Evolutionary conservation across 2,797 vertebrate species (phyloP).

Genomic region (Nasua narica): DNA sequence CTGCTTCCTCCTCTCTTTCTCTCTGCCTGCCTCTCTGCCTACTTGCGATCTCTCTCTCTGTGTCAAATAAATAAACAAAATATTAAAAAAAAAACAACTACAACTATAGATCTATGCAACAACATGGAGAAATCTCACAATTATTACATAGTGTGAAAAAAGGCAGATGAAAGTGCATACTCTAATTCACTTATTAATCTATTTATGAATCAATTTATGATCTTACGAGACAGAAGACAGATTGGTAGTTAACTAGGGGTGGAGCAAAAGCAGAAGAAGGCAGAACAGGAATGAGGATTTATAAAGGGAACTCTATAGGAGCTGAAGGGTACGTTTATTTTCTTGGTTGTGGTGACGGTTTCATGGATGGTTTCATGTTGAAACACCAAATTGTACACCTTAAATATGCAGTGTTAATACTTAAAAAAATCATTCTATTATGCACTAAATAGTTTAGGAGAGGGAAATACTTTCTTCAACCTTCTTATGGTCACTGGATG

Average conservation of each 20-base stretch:
- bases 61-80: too few relatives aligned
- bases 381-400: not conserved
- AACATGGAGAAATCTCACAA: not conserved
- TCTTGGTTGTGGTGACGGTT: not conserved
- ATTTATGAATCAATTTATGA: not conserved
- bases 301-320: not conserved
- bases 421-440: not conserved
- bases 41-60: too few relatives aligned
- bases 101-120: too few relatives aligned
- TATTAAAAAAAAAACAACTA: too few relatives aligned
- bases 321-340: too few relatives aligned
- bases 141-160: not conserved
- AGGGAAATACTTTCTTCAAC: not conserved
- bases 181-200: not conserved
- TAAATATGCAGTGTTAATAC: not conserved
- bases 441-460: not conserved
- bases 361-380: not conserved
- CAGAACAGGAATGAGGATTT: not conserved
- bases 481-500: not conserved
- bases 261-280: not conserved
- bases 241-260: not conserved
- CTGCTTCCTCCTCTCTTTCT: too few relatives aligned
- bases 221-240: not conserved
- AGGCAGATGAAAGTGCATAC: not conserved
- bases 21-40: too few relatives aligned